phyloP scores from a whole-genome alignment of 2,888 invertebrate species.

The Hipparchia sbordonii region DNA sequence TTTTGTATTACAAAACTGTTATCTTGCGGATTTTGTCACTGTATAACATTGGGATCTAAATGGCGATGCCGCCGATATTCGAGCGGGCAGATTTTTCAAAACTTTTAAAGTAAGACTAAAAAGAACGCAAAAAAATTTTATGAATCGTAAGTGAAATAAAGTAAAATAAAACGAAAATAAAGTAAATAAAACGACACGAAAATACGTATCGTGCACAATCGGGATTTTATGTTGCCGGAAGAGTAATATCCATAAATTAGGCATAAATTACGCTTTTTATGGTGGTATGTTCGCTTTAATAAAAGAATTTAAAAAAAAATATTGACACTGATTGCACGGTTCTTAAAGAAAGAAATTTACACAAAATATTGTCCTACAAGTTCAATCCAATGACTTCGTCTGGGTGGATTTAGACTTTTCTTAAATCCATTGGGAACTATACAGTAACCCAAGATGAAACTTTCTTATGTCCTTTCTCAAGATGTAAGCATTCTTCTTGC shows the following conservation, averaged over 20 bases:
- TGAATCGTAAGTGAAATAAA: not conserved
- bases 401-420: too few relatives aligned
- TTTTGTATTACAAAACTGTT: not conserved
- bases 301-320: not conserved
- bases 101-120: not conserved
- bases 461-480: too few relatives aligned
- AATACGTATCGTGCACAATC: constrained; percentile 3
- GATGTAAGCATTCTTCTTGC: too few relatives aligned
- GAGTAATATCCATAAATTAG: not conserved
- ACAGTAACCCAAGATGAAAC: too few relatives aligned
- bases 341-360: not conserved
- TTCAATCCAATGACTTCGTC: too few relatives aligned
- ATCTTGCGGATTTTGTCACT: not conserved
- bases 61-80: not conserved
- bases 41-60: not conserved
- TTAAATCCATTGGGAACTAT: too few relatives aligned
- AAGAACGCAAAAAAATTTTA: not conserved
- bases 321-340: constrained; percentile 6
- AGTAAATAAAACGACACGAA: too few relatives aligned
- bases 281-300: not conserved
- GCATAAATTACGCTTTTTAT: not conserved
- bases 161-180: too few relatives aligned
- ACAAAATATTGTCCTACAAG: not conserved
- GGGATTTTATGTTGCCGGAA: constrained; percentile 12
- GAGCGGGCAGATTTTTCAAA: not conserved